Percentiles rank a stretch among this genome's conserved stretches.
phyloP scores from a whole-genome alignment of 2,113 vertebrate species.

The Panthera leo region DNA sequence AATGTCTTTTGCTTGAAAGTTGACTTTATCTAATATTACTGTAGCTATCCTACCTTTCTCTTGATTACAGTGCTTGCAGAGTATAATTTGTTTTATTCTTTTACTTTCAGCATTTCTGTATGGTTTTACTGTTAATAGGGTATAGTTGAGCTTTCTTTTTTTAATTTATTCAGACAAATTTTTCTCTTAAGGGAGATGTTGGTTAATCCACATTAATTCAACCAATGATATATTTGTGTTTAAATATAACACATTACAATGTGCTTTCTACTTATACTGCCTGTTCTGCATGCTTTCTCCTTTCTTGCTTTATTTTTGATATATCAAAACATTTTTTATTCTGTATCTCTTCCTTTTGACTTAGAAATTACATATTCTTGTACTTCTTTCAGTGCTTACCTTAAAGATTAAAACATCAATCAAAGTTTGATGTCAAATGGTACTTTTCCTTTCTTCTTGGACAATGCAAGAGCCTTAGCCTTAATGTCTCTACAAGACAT shows the following conservation, averaged over 20 bases:
- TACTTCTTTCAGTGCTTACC: not conserved
- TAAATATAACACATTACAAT: not conserved
- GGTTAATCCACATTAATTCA: not conserved
- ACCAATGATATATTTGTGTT: not conserved
- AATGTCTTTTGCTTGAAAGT: slow-evolving; percentile 27
- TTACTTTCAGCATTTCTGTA: slow-evolving; percentile 31
- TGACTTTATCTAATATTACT: not conserved
- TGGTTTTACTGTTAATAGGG: not conserved
- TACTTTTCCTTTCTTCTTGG: not conserved
- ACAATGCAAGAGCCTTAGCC: not conserved
- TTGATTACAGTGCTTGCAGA: not conserved
- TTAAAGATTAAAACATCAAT: not conserved
- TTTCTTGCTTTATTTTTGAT: slow-evolving; percentile 25
- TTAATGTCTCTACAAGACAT: not conserved
- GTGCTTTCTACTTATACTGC: not conserved
- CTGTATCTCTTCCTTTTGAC: not conserved
- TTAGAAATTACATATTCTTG: not conserved
- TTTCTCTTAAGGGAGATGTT: not conserved
- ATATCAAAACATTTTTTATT: not conserved
- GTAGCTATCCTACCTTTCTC: not conserved
- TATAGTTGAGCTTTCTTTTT: not conserved
- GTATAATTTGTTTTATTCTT: slow-evolving; percentile 27
- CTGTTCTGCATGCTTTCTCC: not conserved
- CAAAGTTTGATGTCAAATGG: not conserved
- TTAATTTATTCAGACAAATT: slow-evolving; percentile 7